These are phyloP conservation scores for Dicroscelio sp. DNA, from an alignment of 2,888 invertebrate species.

Conservation along the genomic window DNA sequence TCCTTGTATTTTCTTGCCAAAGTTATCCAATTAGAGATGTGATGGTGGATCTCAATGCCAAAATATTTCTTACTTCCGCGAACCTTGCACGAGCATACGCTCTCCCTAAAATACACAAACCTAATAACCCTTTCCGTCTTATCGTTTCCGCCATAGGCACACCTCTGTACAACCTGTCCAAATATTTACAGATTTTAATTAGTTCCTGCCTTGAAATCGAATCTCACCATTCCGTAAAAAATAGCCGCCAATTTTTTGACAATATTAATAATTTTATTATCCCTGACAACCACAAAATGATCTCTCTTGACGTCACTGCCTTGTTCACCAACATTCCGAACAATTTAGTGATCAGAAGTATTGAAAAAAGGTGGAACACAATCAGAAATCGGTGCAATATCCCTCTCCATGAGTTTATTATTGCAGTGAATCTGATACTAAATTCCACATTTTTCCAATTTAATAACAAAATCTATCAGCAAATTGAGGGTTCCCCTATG, in stretches of 20 bases:
- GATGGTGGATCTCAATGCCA: too few relatives aligned
- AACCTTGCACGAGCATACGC: not conserved
- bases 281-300: not conserved
- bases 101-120: not conserved
- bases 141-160: not conserved
- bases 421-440: not conserved
- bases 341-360: not conserved
- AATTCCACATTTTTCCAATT: not conserved
- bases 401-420: not conserved
- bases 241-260: not conserved
- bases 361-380: not conserved
- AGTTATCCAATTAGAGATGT: too few relatives aligned
- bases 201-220: not conserved
- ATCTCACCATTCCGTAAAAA: not conserved
- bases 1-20: too few relatives aligned
- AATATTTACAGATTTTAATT: not conserved
- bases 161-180: not conserved
- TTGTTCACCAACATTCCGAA: not conserved
- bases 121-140: too few relatives aligned
- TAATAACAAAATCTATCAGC: not conserved
- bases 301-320: not conserved
- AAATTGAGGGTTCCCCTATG: not conserved
- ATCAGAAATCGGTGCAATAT: not conserved
- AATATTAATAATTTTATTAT: too few relatives aligned
- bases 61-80: too few relatives aligned